A percentile compares a stretch with the other conserved stretches of the same genome.
phyloP scores from a whole-genome alignment of 23 tunicate species.

The Halocynthia aurantium region DNA sequence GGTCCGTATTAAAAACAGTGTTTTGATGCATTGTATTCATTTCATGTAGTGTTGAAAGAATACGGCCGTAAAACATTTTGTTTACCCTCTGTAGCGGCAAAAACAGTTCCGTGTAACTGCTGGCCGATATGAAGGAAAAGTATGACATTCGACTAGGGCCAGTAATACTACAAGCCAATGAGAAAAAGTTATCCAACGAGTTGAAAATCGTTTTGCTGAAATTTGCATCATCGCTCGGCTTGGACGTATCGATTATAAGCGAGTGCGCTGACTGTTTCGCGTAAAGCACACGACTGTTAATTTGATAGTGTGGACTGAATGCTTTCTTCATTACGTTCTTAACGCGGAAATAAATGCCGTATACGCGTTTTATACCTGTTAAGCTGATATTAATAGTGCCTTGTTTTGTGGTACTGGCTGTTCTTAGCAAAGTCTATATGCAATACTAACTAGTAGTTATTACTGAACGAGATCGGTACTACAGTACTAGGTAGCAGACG shows the following conservation, averaged over 20 bases:
- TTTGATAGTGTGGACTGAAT: background rate
- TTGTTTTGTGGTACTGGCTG: no score
- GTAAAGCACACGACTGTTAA: slow-evolving; percentile 32
- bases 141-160: slow-evolving; percentile 57
- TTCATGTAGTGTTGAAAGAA: slow-evolving; percentile 28
- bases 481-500: no score
- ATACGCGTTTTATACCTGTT: no score
- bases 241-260: slow-evolving; percentile 47
- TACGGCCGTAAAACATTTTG: slow-evolving; percentile 23
- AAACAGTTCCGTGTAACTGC: slow-evolving; percentile 49
- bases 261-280: slow-evolving; percentile 75
- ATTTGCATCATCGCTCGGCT: slow-evolving; percentile 14
- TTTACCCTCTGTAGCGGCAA: slow-evolving; percentile 44
- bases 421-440: no score
- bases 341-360: no score
- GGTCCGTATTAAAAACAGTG: background rate
- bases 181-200: slow-evolving; percentile 40
- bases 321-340: no score
- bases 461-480: no score
- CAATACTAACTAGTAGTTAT: no score
- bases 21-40: background rate
- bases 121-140: slow-evolving; percentile 39
- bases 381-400: no score
- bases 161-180: slow-evolving; percentile 42
- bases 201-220: slow-evolving; percentile 4